These are phyloP conservation scores for Argyrosomus regius DNA, from an alignment of 2,797 vertebrate genomes.

Conservation along the genomic window DNA sequence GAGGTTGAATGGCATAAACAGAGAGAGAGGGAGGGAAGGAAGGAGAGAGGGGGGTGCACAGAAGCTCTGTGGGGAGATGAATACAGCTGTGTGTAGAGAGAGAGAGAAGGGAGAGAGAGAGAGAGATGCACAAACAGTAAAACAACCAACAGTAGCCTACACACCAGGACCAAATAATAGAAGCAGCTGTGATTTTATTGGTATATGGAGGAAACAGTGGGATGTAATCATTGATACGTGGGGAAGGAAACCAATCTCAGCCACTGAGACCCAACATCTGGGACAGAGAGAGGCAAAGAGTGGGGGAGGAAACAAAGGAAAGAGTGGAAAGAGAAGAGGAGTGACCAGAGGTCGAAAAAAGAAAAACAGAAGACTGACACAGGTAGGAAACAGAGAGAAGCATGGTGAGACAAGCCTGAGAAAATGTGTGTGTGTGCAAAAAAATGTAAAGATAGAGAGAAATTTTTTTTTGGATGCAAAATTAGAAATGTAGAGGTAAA, in stretches of 20 bases:
- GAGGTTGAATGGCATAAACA: constrained; percentile 53
- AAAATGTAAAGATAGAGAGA: no score
- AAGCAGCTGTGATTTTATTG: constrained; percentile 53
- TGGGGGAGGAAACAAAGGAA: constrained; percentile 63
- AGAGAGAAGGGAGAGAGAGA: constrained; percentile 83
- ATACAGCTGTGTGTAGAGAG: constrained; percentile 86
- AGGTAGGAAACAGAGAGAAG: constrained; percentile 70
- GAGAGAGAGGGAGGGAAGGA: constrained; percentile 31
- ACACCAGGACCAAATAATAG: constrained; percentile 26
- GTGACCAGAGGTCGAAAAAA: constrained; percentile 48
- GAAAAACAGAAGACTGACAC: constrained; percentile 33
- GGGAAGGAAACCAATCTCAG: constrained; percentile 37
- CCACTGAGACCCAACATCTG: constrained; percentile 36
- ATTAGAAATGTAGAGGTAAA: not conserved
- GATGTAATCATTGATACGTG: constrained; percentile 48
- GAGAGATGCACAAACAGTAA: constrained; percentile 71
- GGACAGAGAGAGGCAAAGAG: constrained; percentile 28
- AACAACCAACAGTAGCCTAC: constrained; percentile 56
- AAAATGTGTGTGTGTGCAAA: constrained; percentile 5
- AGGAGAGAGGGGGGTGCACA: constrained; percentile 37
- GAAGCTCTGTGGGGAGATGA: constrained; percentile 73
- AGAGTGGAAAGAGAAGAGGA: constrained; percentile 47
- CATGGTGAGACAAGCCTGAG: not conserved
- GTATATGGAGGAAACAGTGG: constrained; percentile 39
- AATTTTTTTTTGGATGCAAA: not conserved